Percentiles rank a stretch among this genome's conserved stretches.
Conservation (phyloP, 2,888 invertebrate genomes). For the Crocallis elinguaria region DNA sequence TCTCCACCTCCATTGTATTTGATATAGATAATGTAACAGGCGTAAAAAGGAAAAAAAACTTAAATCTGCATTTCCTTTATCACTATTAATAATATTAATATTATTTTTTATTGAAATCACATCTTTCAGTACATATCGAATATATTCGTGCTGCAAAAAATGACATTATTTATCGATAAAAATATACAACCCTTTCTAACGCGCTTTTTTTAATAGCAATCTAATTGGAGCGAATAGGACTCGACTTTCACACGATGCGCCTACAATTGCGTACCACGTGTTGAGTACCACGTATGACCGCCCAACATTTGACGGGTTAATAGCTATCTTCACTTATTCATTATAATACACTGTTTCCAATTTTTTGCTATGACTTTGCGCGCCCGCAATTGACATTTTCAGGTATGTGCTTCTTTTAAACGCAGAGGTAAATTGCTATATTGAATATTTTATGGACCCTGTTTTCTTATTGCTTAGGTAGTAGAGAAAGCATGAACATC, state of each 20-base stretch:
- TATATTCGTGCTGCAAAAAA: no score
- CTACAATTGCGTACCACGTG: constrained; percentile 53
- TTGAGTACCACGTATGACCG: no score
- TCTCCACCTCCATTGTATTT: no score
- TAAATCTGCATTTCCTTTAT: no score
- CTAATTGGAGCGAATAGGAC: constrained; percentile 73
- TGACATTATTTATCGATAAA: constrained; percentile 10
- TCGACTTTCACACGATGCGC: constrained; percentile 75
- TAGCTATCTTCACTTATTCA: constrained; percentile 29
- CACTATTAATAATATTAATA: no score
- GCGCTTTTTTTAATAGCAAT: constrained; percentile 64
- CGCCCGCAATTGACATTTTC: constrained; percentile 58
- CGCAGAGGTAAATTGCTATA: constrained; percentile 24
- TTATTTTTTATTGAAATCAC: no score
- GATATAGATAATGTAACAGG: no score
- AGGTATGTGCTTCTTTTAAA: constrained; percentile 42
- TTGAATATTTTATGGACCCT: constrained; percentile 28
- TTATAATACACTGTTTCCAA: constrained; percentile 39
- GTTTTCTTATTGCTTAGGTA: neutral
- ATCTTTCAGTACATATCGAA: no score
- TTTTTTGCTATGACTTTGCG: constrained; percentile 42
- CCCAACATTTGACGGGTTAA: constrained; percentile 43
- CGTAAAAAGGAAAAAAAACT: no score
- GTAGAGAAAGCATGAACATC: neutral
- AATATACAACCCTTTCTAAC: constrained; percentile 53